Conservation (phyloP, 2,888 invertebrate genomes). For the Tenthredo scrophulariae region DNA sequence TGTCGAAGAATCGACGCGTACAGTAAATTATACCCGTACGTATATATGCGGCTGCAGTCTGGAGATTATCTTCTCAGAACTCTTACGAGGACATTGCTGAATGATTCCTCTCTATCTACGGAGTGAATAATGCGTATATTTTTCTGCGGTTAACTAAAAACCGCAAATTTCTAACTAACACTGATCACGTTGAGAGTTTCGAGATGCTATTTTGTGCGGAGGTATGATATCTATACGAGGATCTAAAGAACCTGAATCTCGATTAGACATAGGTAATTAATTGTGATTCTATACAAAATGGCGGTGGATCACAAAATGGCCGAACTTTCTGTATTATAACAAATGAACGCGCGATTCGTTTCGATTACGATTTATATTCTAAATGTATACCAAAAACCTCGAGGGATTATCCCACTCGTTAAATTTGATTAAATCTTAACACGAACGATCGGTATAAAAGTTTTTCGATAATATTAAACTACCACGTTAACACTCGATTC, state of each 20-base stretch:
- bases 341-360: background rate
- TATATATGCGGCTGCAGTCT: background rate
- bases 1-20: background rate
- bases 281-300: background rate
- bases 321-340: background rate
- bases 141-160: slow-evolving; percentile 24
- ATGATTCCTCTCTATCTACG: background rate
- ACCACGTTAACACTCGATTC: background rate
- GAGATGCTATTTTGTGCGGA: no score
- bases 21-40: background rate
- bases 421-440: no score
- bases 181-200: no score
- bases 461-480: background rate
- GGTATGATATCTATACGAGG: background rate
- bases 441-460: background rate
- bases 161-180: slow-evolving; percentile 1
- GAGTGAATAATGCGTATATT: background rate
- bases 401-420: no score
- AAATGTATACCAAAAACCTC: no score
- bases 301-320: background rate
- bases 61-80: background rate
- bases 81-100: background rate
- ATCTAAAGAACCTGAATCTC: background rate
- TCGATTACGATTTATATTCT: background rate
- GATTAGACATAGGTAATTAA: background rate